Evolutionary conservation across 2,113 vertebrate genomes (phyloP).

Genomic region (Grallaria varia): DNA sequence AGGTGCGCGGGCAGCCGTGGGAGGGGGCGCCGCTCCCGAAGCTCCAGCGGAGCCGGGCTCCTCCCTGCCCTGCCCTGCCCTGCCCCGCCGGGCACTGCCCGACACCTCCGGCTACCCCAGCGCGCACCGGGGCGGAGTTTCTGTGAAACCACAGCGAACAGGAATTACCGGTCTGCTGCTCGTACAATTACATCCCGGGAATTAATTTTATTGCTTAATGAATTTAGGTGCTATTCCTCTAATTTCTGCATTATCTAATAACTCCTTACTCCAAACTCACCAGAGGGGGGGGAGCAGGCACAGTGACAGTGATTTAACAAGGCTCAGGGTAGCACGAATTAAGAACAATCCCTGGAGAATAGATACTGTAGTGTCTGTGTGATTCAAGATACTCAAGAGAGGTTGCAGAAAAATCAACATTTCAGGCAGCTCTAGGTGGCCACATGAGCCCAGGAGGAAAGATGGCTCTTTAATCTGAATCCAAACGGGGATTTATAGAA

Average conservation of each 20-base stretch:
- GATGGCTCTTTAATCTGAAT: background rate
- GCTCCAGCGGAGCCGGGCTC: background rate
- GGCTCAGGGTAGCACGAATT: background rate
- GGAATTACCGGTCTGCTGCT: conserved; percentile 67
- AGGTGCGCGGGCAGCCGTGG: background rate
- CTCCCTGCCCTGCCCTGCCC: background rate
- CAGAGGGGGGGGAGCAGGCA: background rate
- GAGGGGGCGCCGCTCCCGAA: background rate
- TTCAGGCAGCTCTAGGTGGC: conserved; percentile 4
- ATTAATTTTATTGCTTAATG: conserved; percentile 63
- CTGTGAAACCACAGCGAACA: conserved; percentile 49
- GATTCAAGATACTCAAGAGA: background rate
- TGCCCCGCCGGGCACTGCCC: background rate
- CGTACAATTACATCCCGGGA: background rate
- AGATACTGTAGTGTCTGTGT: background rate
- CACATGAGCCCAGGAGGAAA: background rate
- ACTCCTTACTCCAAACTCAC: background rate
- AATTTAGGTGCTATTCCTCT: conserved; percentile 51
- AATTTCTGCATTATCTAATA: conserved; percentile 45
- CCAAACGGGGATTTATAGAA: background rate
- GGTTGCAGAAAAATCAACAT: background rate
- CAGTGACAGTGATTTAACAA: background rate
- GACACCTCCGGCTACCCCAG: background rate
- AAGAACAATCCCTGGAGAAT: background rate
- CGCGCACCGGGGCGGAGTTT: conserved; percentile 39